phyloP scores from a whole-genome alignment of 1,140 invertebrate genomes.

The Holcopasites calliopsidis region DNA sequence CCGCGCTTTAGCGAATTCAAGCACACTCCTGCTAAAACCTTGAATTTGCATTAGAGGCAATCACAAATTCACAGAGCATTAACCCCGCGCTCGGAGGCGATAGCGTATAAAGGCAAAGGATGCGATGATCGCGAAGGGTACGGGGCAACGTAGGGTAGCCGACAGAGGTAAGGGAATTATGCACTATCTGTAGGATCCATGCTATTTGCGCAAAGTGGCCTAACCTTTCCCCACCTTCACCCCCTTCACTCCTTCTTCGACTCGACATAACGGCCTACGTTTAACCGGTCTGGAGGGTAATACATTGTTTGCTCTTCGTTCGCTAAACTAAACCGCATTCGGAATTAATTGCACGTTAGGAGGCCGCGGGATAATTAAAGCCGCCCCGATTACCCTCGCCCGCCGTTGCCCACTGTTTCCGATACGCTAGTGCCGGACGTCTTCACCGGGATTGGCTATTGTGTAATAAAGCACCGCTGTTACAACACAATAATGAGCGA shows the following conservation, averaged over 20 bases:
- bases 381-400: slow-evolving; percentile 56
- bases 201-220: slow-evolving; percentile 73
- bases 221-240: slow-evolving; percentile 41
- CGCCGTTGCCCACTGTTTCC: neutral
- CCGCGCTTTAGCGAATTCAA: slow-evolving; percentile 2
- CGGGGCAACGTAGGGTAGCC: slow-evolving; percentile 49
- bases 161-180: slow-evolving; percentile 58
- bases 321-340: slow-evolving; percentile 74
- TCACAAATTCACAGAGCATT: slow-evolving; percentile 71
- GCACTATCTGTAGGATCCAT: slow-evolving; percentile 70
- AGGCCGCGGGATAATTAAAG: slow-evolving; percentile 73
- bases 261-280: slow-evolving; percentile 68
- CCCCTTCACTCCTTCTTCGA: slow-evolving; percentile 29
- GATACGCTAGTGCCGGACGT: slow-evolving; percentile 41
- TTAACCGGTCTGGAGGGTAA: slow-evolving; percentile 67
- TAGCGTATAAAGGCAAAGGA: slow-evolving; percentile 34
- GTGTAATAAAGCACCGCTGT: slow-evolving; percentile 16
- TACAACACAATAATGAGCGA: neutral
- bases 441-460: slow-evolving; percentile 20
- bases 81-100: slow-evolving; percentile 47
- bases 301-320: slow-evolving; percentile 75
- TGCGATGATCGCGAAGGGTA: slow-evolving; percentile 44
- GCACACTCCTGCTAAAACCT: slow-evolving; percentile 44
- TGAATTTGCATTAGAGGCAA: slow-evolving; percentile 65
- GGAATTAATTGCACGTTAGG: slow-evolving; percentile 75